A percentile compares a stretch with the other conserved stretches of the same genome.
Evolutionary conservation across 2,797 vertebrate species (phyloP).

Genomic region (Phrynocephalus guinanensis): DNA sequence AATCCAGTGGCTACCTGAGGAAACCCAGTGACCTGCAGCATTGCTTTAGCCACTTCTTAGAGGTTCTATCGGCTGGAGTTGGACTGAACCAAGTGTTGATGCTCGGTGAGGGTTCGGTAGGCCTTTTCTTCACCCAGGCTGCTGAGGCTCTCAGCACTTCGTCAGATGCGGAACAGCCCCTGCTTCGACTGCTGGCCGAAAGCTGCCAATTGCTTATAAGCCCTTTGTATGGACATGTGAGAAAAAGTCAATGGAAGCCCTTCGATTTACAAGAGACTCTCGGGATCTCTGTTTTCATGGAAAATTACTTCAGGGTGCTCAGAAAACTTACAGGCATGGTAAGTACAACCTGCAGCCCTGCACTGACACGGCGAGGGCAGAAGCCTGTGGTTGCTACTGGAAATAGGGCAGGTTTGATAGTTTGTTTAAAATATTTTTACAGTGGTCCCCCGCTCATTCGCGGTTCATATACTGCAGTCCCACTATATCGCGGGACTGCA

Average conservation of each 20-base stretch:
- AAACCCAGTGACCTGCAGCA: fast-evolving
- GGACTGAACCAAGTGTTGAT: conserved; percentile 65
- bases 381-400: not conserved
- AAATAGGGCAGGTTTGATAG: not conserved
- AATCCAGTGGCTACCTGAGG: conserved; percentile 54
- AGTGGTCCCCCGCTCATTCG: too few relatives aligned
- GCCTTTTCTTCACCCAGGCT: conserved; percentile 74
- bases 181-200: conserved; percentile 79
- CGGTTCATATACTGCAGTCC: too few relatives aligned
- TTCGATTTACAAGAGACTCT: conserved; percentile 41
- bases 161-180: conserved; percentile 49
- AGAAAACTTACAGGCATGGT: conserved; percentile 77
- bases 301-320: conserved; percentile 79
- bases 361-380: not conserved
- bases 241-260: conserved; percentile 64
- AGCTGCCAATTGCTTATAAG: conserved; percentile 82
- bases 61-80: conserved; percentile 77
- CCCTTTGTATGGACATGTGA: conserved; percentile 64
- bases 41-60: conserved; percentile 54
- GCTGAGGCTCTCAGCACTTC: conserved; percentile 71
- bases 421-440: too few relatives aligned
- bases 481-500: too few relatives aligned
- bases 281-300: conserved; percentile 80
- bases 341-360: conserved; percentile 49
- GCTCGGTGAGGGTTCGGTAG: conserved; percentile 3